Base-by-base conservation (phyloP, 2,888 invertebrate species). In the Neoascia interrupta region DNA sequence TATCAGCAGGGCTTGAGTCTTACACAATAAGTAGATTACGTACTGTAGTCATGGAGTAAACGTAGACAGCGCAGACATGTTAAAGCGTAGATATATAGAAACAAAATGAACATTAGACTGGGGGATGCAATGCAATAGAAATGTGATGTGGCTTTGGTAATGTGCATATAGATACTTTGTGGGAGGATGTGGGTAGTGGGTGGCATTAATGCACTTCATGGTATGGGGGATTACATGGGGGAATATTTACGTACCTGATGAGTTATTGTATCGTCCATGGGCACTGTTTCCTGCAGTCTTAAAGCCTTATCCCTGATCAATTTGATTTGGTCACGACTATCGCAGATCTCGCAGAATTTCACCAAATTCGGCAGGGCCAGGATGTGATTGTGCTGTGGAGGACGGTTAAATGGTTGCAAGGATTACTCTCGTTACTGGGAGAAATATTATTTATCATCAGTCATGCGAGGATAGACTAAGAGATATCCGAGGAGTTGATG, bases 281-380 rank as follows among this genome's bases (percentile, higher is more conserved):
- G 91, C 85, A 95, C 94, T 68, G 89, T 88, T 83, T 92, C 92
- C 19, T 93, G 91, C 43, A 93, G 85, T 81, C 93, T 93, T 81
- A 93, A 87, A 83, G 93, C 92, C 6, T 92, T 91, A 81, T 94
- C 92, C 83, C 94, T 89, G 92, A 96, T 93, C 94, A 95, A 95
- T 83, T 92, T 92, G 88, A 93, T 95, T 87, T 96, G 96, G 36
- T 91, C 90, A 83, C 91, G 91, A 85, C 95, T 95, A 18, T 91
- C 92, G 84, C 94, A 94, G 66, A 96, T 90, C 87, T 96, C 95
- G 0, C 94, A 94, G 81, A 96, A 91, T 76, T 92, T 91, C 10
- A 94, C 90, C 76, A 94, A 90, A 83, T 93, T 93, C 79, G 92
- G 91, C 3, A 93, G 88, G 21, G 92, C 91, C 85, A 93, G 91